Percentiles rank a stretch among this genome's conserved stretches.
These are phyloP conservation scores for Drosophila ustulata DNA, from an alignment of 2,888 invertebrate genomes.

Conservation along the genomic window DNA sequence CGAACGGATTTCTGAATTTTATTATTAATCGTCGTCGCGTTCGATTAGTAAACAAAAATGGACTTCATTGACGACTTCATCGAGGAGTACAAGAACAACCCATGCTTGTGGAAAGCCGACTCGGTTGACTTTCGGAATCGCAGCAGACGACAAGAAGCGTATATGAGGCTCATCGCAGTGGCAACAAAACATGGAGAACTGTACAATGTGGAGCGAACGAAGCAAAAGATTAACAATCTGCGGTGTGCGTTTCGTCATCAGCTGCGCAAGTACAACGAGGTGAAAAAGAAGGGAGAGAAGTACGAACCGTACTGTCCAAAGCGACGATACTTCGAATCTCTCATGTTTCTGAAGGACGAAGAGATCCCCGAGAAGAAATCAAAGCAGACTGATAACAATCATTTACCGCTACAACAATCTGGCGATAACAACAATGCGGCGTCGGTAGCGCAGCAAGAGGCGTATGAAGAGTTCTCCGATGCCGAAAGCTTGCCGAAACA, in stretches of 20 bases:
- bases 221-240: conserved; percentile 85
- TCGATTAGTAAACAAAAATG: conserved; percentile 69
- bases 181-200: conserved; percentile 84
- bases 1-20: conserved; percentile 29
- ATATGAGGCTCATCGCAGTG: conserved; percentile 83
- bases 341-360: conserved; percentile 84
- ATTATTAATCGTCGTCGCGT: conserved; percentile 35
- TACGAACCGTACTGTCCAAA: conserved; percentile 84
- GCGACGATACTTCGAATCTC: conserved; percentile 83
- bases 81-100: conserved; percentile 84
- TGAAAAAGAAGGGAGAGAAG: conserved; percentile 83
- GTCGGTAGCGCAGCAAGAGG: conserved; percentile 45
- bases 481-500: conserved; percentile 70
- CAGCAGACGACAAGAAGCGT: conserved; percentile 83
- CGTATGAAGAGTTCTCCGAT: conserved; percentile 68
- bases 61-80: conserved; percentile 85
- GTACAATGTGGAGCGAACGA: conserved; percentile 84
- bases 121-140: conserved; percentile 84
- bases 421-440: conserved; percentile 40
- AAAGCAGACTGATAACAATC: conserved; percentile 58
- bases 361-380: conserved; percentile 77
- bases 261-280: conserved; percentile 83
- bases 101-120: conserved; percentile 84
- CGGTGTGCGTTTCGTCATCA: conserved; percentile 84
- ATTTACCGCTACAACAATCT: conserved; percentile 35